Percentiles rank a stretch among this genome's conserved stretches.
These are phyloP conservation scores for Pachyrhynchus sulphureomaculatus DNA, from an alignment of 1,140 invertebrate species.

Conservation along the genomic window DNA sequence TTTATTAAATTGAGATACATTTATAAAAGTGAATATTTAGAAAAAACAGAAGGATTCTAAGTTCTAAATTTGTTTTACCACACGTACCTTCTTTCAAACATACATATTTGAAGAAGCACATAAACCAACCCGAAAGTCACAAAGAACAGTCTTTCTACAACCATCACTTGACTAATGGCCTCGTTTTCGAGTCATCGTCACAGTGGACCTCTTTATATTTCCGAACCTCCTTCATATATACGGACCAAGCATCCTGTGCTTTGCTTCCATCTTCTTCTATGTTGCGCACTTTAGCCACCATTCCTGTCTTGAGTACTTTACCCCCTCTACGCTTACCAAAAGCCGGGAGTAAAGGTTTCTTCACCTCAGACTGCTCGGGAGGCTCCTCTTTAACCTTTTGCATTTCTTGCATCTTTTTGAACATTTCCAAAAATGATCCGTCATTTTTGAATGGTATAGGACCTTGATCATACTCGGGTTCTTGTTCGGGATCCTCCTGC, in stretches of 20 bases:
- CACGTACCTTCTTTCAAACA: no score
- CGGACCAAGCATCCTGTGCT: slow-evolving; percentile 85
- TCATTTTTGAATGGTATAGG: slow-evolving; percentile 79
- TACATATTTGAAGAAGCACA: no score
- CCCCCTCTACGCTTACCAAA: slow-evolving; percentile 84
- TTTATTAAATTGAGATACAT: no score
- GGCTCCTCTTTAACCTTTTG: slow-evolving; percentile 40
- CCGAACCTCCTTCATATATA: slow-evolving; percentile 91
- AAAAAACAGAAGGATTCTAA: no score
- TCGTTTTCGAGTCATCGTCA: slow-evolving; percentile 87
- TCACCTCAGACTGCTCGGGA: slow-evolving; percentile 19
- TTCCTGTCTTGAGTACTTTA: slow-evolving; percentile 82
- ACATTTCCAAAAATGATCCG: slow-evolving; percentile 86
- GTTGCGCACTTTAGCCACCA: slow-evolving; percentile 81
- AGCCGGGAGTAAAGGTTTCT: slow-evolving; percentile 60
- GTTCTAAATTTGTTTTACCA: no score
- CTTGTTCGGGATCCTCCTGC: slow-evolving; percentile 42
- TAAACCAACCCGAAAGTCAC: no score
- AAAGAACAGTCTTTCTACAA: not conserved
- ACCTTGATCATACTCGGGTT: slow-evolving; percentile 44
- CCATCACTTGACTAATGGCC: slow-evolving; percentile 82
- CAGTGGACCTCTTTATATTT: slow-evolving; percentile 89
- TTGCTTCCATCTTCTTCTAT: slow-evolving; percentile 65
- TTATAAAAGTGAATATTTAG: no score
- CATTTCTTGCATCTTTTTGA: slow-evolving; percentile 81